Base-by-base conservation (phyloP, 2,797 vertebrate species). In the Pygocentrus nattereri region DNA sequence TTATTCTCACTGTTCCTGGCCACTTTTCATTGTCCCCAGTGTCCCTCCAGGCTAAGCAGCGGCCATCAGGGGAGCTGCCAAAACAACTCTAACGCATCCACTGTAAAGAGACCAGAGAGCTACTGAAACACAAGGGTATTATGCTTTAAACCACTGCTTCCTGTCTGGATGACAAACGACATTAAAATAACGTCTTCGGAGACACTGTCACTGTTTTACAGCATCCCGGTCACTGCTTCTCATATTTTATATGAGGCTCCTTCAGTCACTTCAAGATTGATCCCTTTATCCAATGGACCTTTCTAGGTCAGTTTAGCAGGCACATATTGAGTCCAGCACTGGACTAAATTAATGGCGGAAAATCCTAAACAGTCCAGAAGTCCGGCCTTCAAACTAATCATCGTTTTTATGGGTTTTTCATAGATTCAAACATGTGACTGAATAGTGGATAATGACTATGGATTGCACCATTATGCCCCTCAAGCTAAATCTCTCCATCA, bases 51-150 rank as follows among this genome's bases (percentile, higher is more conserved):
- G 80, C 30, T 38, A 67, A 49, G 72, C 58, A 72, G 31, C 25
- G 11, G 12, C n/a, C 54, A 76, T 81, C 64, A 75, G 49, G 30
- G n/a, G 27, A 76, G 5, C 38, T 76, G 79, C 52, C 65, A 50
- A 16, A 61, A 81, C 56, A 76, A 44, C 79, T 61, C 49, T 76
- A 76, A 81, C 58, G 47, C 44, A 38, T 74, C 31, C 30, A n/a
- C 73, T 56, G 34, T 25, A 62, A 68, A 68, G 34, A 67, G 38
- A 59, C 64, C 23, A 34, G 5, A 76, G 38, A 50, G 34, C 7
- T 34, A 31, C 23, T 54, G 5, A n/a, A 56, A 72, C 25, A 72
- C 27, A 50, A 50, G n/a, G 10, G 34, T 8, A 49, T 11, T 62
- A 25, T 62, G 23, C 34, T 64, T 61, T 7, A 34, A 64, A 64